These are phyloP conservation scores for Charaxes varanes DNA, from an alignment of 1,140 invertebrate genomes.

Conservation along the genomic window DNA sequence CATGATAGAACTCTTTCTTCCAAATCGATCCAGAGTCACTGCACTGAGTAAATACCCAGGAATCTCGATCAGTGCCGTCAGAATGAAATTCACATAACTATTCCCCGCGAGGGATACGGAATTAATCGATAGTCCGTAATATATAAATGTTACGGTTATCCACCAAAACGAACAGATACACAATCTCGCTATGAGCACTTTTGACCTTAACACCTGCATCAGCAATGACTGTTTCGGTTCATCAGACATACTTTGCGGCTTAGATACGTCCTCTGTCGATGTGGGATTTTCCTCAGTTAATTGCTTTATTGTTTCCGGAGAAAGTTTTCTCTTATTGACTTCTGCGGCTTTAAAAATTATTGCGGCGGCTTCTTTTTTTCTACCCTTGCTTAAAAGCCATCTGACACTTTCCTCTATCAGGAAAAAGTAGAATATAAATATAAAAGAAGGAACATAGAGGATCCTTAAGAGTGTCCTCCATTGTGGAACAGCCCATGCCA, in stretches of 20 bases:
- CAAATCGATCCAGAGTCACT: constrained; percentile 73
- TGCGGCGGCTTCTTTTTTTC: constrained; percentile 77
- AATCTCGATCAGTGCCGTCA: constrained; percentile 75
- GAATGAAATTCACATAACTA: constrained; percentile 76
- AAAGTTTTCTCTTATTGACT: constrained; percentile 75
- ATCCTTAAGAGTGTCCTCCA: constrained; percentile 83
- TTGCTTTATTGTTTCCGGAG: constrained; percentile 40
- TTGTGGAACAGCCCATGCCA: constrained; percentile 81
- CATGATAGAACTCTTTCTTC: constrained; percentile 75
- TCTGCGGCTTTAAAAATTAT: constrained; percentile 78
- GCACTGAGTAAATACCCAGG: constrained; percentile 75
- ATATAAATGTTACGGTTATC: constrained; percentile 84
- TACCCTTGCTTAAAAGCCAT: constrained; percentile 77
- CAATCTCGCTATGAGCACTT: constrained; percentile 76
- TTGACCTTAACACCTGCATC: constrained; percentile 73
- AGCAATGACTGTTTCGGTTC: constrained; percentile 3
- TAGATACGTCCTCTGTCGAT: neutral
- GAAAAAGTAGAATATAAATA: constrained; percentile 77
- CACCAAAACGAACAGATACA: constrained; percentile 82
- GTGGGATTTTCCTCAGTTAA: constrained; percentile 34
- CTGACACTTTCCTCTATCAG: constrained; percentile 78
- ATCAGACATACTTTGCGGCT: neutral
- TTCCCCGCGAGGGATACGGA: constrained; percentile 79
- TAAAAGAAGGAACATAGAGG: constrained; percentile 75
- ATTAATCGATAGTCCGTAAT: constrained; percentile 83